These are phyloP conservation scores for Characodon lateralis DNA, from an alignment of 2,797 vertebrate genomes.

Conservation along the genomic window DNA sequence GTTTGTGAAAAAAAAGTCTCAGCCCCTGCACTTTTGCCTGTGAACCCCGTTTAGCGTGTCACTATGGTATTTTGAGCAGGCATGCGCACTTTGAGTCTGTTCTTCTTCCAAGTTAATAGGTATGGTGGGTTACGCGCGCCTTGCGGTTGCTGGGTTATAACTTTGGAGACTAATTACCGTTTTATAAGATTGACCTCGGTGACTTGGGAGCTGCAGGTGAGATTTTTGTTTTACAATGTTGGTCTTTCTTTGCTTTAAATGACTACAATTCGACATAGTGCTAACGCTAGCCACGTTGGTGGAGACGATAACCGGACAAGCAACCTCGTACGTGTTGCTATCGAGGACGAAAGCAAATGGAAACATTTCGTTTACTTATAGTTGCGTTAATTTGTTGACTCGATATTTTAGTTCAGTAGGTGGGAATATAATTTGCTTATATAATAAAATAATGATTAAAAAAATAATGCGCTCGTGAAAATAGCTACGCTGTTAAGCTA, in stretches of 20 bases:
- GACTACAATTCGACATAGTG: neutral
- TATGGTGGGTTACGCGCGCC: slow-evolving; percentile 58
- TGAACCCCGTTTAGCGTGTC: slow-evolving; percentile 6
- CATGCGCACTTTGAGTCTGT: slow-evolving; percentile 48
- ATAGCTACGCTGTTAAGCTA: neutral
- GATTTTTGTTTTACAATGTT: neutral
- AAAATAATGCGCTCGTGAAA: neutral
- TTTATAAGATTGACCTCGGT: slow-evolving; percentile 17
- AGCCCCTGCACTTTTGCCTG: slow-evolving; percentile 6
- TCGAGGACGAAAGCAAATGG: slow-evolving; percentile 33
- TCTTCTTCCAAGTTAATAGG: slow-evolving; percentile 56
- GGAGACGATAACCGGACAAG: slow-evolving; percentile 42
- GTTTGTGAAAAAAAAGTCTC: neutral
- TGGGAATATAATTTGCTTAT: accelerated
- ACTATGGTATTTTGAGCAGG: slow-evolving; percentile 19
- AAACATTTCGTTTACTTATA: slow-evolving; percentile 9
- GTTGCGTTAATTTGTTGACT: neutral
- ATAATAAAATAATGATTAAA: neutral
- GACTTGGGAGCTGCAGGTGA: slow-evolving; percentile 80
- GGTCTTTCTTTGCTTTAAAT: accelerated
- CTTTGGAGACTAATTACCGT: slow-evolving; percentile 5
- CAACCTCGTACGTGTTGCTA: slow-evolving; percentile 38
- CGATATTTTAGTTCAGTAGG: neutral
- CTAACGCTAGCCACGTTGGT: slow-evolving; percentile 14
- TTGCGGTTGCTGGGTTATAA: neutral